Conservation (phyloP, 2,113 vertebrate genomes). For the Alouatta palliata region DNA sequence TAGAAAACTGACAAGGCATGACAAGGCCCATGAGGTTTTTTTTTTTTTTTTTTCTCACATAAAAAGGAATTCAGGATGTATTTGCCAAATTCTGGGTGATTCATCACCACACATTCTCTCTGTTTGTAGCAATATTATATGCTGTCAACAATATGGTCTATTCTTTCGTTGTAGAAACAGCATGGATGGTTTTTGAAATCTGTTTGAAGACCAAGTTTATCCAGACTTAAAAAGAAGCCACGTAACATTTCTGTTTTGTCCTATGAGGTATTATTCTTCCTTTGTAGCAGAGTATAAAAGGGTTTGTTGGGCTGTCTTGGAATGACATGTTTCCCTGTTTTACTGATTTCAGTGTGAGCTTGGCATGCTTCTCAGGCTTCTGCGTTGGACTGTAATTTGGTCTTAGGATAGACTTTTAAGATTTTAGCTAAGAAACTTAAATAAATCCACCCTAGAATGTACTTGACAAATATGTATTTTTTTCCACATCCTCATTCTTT, state of each 20-base stretch:
- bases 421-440: not conserved
- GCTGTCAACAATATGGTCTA: not conserved
- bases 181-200: not conserved
- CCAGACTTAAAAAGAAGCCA: not conserved
- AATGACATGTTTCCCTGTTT: not conserved
- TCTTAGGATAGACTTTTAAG: not conserved
- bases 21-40: not conserved
- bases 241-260: not conserved
- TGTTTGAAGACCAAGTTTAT: not conserved
- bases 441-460: not conserved
- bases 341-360: not conserved
- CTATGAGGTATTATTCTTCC: not conserved
- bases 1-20: not conserved
- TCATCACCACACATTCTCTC: not conserved
- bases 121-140: not conserved
- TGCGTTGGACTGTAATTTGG: not conserved
- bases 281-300: not conserved
- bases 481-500: not conserved
- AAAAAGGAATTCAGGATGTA: not conserved
- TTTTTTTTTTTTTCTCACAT: not conserved
- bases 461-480: not conserved
- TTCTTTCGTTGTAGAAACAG: not conserved
- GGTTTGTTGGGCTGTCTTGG: not conserved
- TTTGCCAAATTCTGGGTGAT: not conserved
- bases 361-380: not conserved